Percentiles rank a stretch among this genome's conserved stretches.
These are phyloP conservation scores for Zaprionus bogoriensis DNA, from an alignment of 2,888 invertebrate genomes.

Conservation along the genomic window DNA sequence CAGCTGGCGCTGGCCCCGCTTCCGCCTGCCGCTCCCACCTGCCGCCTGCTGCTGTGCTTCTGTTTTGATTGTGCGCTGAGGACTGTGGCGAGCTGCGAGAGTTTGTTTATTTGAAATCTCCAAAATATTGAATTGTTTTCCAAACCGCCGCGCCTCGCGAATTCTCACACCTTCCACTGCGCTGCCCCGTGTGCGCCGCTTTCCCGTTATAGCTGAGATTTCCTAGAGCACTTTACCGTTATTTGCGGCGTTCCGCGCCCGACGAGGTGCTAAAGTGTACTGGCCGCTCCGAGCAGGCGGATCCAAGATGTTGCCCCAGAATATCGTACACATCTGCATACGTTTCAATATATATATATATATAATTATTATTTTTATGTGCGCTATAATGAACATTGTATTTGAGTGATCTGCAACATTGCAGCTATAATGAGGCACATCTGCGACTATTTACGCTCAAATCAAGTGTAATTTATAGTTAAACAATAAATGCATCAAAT, in stretches of 20 bases:
- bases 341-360: neutral
- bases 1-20: neutral
- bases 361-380: neutral
- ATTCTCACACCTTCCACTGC: slow-evolving; percentile 43
- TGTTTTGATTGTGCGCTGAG: too few relatives aligned
- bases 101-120: slow-evolving; percentile 55
- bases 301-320: slow-evolving; percentile 12
- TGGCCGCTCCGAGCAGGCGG: slow-evolving; percentile 28
- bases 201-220: neutral
- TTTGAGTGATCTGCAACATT: slow-evolving; percentile 15
- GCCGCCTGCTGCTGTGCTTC: slow-evolving; percentile 5
- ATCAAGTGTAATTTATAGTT: neutral
- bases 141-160: slow-evolving; percentile 44
- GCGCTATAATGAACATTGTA: slow-evolving; percentile 1
- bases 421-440: slow-evolving; percentile 17
- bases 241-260: slow-evolving; percentile 46
- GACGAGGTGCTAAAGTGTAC: slow-evolving; percentile 59
- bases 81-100: neutral
- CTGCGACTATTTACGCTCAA: neutral
- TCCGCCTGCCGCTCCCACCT: neutral
- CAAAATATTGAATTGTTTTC: slow-evolving; percentile 58
- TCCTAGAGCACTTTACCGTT: slow-evolving; percentile 14
- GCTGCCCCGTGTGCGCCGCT: slow-evolving; percentile 1
- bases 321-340: slow-evolving; percentile 1
- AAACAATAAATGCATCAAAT: neutral